A percentile compares a stretch with the other conserved stretches of the same genome.
Evolutionary conservation across 2,888 invertebrate species (phyloP).

Genomic region (Drosophila algonquin): DNA sequence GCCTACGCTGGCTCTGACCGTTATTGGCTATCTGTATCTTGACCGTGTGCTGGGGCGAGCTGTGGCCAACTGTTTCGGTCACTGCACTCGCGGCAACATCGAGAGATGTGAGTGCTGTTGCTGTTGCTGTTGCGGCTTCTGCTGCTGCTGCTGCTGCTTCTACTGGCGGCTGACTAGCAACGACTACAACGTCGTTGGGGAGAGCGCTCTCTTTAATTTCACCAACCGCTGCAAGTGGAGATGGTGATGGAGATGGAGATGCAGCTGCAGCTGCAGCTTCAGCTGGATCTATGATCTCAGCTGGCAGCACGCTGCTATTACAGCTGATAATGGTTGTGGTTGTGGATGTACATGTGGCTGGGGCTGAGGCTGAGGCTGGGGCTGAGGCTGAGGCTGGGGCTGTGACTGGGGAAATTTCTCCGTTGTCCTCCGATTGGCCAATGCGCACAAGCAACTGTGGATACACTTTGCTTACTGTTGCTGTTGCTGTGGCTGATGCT

Average conservation of each 20-base stretch:
- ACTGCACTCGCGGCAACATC: constrained; percentile 80
- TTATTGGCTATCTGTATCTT: constrained; percentile 83
- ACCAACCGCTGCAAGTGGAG: constrained; percentile 14
- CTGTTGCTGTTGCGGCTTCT: constrained; percentile 13
- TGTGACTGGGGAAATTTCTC: constrained; percentile 39
- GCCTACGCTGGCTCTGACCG: constrained; percentile 43
- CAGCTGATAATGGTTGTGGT: constrained; percentile 64
- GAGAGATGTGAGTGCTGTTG: constrained; percentile 32
- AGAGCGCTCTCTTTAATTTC: constrained; percentile 59
- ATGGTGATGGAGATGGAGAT: background rate
- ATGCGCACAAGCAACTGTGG: constrained; percentile 68
- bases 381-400: constrained; percentile 26
- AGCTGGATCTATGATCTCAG: constrained; percentile 22
- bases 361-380: constrained; percentile 22
- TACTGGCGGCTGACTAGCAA: constrained; percentile 30
- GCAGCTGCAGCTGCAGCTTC: constrained; percentile 6
- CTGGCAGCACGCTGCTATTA: constrained; percentile 56
- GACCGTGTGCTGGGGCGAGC: constrained; percentile 77
- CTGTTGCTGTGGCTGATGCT: constrained; percentile 18
- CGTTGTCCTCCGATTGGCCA: constrained; percentile 63
- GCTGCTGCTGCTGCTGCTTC: constrained; percentile 11
- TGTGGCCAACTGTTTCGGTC: constrained; percentile 75
- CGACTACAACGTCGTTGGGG: constrained; percentile 7
- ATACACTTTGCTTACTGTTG: constrained; percentile 51
- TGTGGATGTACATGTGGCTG: constrained; percentile 20